Evolutionary conservation across 2,113 vertebrate species (phyloP).

Genomic region (Sarotherodon lohbergeri): DNA sequence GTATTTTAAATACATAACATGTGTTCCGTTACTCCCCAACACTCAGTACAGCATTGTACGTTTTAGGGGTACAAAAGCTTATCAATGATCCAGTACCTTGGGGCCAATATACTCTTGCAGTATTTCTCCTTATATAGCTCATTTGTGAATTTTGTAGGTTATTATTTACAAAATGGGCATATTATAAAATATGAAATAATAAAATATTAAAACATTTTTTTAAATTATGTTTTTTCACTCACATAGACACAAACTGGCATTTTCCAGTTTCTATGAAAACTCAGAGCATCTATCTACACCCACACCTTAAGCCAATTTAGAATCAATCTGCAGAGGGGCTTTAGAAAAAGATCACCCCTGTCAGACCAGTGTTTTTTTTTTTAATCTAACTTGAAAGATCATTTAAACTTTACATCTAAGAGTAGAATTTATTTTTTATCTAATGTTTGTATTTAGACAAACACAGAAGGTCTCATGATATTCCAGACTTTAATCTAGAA

Average conservation of each 20-base stretch:
- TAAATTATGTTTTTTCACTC: neutral
- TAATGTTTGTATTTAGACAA: neutral
- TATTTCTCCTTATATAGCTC: neutral
- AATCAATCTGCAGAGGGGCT: neutral
- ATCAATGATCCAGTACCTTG: neutral
- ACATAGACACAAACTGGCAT: rapidly evolving
- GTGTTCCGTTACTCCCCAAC: neutral
- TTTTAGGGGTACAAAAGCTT: neutral
- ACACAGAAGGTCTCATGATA: neutral
- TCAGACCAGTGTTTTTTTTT: rapidly evolving
- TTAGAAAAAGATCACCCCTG: neutral
- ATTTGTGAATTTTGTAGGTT: neutral
- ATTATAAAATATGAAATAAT: neutral
- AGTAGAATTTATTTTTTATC: neutral
- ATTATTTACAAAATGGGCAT: neutral
- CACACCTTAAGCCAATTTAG: neutral
- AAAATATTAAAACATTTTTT: neutral
- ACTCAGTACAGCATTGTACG: rapidly evolving
- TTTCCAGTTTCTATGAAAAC: neutral
- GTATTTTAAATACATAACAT: neutral
- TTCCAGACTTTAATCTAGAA: neutral
- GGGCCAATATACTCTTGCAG: neutral
- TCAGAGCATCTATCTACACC: neutral
- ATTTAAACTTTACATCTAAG: neutral
- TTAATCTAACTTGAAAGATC: neutral